Conservation (phyloP, 2,113 vertebrate species). For the Glaucidium brasilianum region DNA sequence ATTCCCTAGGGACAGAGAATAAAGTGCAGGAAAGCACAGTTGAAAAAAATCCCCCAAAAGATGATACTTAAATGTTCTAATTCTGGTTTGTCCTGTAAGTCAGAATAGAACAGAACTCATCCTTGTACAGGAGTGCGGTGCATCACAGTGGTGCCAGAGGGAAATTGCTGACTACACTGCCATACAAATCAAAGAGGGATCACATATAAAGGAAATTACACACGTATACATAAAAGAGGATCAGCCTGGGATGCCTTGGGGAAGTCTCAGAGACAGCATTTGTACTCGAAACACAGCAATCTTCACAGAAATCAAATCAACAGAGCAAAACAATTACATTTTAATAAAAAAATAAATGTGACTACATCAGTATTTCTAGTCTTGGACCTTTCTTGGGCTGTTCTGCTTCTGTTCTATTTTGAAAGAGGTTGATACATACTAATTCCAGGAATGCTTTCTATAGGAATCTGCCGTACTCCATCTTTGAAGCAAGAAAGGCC, state of each 20-base stretch:
- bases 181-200: slow-evolving; percentile 2
- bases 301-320: not conserved
- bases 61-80: not conserved
- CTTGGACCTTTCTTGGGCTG: not conserved
- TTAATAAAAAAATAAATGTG: not conserved
- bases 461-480: slow-evolving; percentile 96
- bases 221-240: not conserved
- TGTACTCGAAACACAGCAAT: not conserved
- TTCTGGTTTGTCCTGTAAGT: not conserved
- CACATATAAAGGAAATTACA: not conserved
- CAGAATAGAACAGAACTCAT: not conserved
- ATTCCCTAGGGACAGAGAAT: not conserved
- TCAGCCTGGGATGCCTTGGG: not conserved
- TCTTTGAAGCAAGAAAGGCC: slow-evolving; percentile 99
- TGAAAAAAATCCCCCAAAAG: not conserved
- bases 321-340: not conserved
- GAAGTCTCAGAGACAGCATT: not conserved
- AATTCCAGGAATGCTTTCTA: slow-evolving; percentile 99
- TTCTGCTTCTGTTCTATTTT: not conserved
- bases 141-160: not conserved
- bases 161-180: not conserved
- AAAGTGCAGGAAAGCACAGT: not conserved
- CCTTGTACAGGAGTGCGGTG: not conserved
- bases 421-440: slow-evolving; percentile 79
- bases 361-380: not conserved